Percentiles rank a stretch among this genome's conserved stretches.
Conservation (phyloP, 2,113 vertebrate genomes). For the Chlorodrepanis virens region DNA sequence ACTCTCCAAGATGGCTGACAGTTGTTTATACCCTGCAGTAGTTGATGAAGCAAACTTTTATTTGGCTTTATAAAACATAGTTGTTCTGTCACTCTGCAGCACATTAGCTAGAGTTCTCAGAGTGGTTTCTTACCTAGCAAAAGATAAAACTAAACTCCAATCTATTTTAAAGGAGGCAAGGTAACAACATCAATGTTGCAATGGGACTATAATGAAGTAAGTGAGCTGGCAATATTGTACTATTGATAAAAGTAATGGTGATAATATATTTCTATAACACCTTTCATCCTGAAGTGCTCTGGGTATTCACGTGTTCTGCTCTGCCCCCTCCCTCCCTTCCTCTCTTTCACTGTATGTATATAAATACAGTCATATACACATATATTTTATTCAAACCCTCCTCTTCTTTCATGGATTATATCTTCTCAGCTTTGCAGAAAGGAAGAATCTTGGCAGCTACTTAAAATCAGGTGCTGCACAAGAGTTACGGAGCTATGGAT, state of each 20-base stretch:
- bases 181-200: constrained; percentile 20
- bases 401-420: neutral
- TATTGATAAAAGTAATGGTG: constrained; percentile 13
- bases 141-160: constrained; percentile 45
- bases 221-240: constrained; percentile 22
- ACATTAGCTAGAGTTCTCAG: constrained; percentile 13
- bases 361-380: neutral
- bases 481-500: neutral
- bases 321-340: neutral
- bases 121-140: neutral
- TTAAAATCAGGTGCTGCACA: neutral
- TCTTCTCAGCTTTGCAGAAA: neutral
- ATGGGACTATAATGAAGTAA: constrained; percentile 33
- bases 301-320: neutral
- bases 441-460: neutral
- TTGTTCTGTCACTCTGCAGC: constrained; percentile 31
- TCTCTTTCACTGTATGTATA: neutral
- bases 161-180: constrained; percentile 31
- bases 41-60: constrained; percentile 62
- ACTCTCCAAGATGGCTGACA: constrained; percentile 57
- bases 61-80: constrained; percentile 60
- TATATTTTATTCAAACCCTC: neutral
- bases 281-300: neutral
- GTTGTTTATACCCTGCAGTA: constrained; percentile 58
- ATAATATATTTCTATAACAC: constrained; percentile 14